Percentiles rank a stretch among this genome's conserved stretches.
These are phyloP conservation scores for Neomicropteryx cornuta DNA, from an alignment of 1,140 invertebrate species.

Conservation along the genomic window DNA sequence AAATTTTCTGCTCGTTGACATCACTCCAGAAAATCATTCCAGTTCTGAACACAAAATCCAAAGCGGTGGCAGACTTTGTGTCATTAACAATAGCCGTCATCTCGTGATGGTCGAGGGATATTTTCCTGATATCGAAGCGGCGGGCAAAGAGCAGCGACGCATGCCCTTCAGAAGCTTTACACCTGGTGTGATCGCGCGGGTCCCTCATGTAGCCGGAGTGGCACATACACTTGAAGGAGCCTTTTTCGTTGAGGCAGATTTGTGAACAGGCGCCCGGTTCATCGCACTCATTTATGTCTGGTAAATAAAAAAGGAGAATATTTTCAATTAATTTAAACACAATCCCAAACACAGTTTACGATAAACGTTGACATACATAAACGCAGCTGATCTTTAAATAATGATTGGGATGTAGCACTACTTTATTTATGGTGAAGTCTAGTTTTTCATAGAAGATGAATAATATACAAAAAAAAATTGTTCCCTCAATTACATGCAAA, in stretches of 20 bases:
- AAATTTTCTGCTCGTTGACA: slow-evolving; percentile 78
- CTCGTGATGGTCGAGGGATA: slow-evolving; percentile 79
- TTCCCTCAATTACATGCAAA: too few species aligned
- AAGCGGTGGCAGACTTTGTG: slow-evolving; percentile 73
- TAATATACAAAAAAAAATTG: too few species aligned
- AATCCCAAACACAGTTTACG: neutral
- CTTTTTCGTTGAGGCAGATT: slow-evolving; percentile 81
- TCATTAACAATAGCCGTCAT: slow-evolving; percentile 83
- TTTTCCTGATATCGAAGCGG: slow-evolving; percentile 79
- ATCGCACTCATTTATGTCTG: slow-evolving; percentile 89
- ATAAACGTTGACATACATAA: neutral
- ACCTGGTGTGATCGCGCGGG: slow-evolving; percentile 68
- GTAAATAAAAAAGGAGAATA: slow-evolving; percentile 16
- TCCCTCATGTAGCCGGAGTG: slow-evolving; percentile 75
- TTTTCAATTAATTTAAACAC: neutral
- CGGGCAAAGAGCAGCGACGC: slow-evolving; percentile 75
- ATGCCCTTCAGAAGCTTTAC: slow-evolving; percentile 80
- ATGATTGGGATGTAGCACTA: too few species aligned
- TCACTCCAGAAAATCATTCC: slow-evolving; percentile 95
- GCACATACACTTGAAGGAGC: slow-evolving; percentile 89
- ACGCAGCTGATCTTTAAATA: neutral
- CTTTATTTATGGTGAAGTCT: too few species aligned
- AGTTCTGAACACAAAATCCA: slow-evolving; percentile 83
- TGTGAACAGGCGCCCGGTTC: slow-evolving; percentile 86
- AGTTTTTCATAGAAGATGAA: too few species aligned